These are phyloP conservation scores for Avahi laniger DNA, from an alignment of 2,797 vertebrate species.

Conservation along the genomic window DNA sequence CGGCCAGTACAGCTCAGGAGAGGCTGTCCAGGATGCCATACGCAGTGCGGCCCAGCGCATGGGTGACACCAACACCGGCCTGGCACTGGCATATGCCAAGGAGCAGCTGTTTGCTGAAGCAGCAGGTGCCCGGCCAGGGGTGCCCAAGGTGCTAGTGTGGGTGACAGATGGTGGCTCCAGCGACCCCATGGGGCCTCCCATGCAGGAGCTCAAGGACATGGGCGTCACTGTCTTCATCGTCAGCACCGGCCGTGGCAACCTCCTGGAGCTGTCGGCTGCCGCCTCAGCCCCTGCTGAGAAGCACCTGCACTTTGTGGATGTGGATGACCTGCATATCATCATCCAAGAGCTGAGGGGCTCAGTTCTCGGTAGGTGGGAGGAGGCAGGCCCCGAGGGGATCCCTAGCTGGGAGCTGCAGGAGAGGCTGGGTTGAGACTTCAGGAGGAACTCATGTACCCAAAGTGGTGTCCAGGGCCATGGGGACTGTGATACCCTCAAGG, in stretches of 20 bases:
- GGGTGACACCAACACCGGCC: conserved; percentile 96
- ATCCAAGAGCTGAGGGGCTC: conserved; percentile 88
- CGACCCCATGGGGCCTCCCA: conserved; percentile 90
- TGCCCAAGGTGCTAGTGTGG: conserved; percentile 96
- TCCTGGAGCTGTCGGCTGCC: conserved; percentile 89
- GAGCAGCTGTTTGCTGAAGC: conserved; percentile 84
- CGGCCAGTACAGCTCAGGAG: conserved; percentile 78
- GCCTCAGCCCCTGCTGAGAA: conserved; percentile 88
- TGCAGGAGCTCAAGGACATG: conserved; percentile 89
- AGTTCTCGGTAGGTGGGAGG: conserved; percentile 88
- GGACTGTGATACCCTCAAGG: background rate
- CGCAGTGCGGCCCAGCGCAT: conserved; percentile 87
- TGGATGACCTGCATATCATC: conserved; percentile 94
- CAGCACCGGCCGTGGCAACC: conserved; percentile 93
- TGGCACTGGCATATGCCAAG: conserved; percentile 88
- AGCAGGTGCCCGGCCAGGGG: conserved; percentile 85
- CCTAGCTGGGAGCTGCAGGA: background rate
- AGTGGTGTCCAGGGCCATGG: background rate
- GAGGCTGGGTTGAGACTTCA: background rate
- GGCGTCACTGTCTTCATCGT: conserved; percentile 93
- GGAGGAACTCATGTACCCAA: background rate
- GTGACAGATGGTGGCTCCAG: conserved; percentile 95
- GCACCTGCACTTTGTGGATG: conserved; percentile 95
- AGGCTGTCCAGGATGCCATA: conserved; percentile 86
- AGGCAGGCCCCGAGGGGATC: background rate